Evolutionary conservation across 1,140 invertebrate species (phyloP).

Genomic region (Apis dorsata): DNA sequence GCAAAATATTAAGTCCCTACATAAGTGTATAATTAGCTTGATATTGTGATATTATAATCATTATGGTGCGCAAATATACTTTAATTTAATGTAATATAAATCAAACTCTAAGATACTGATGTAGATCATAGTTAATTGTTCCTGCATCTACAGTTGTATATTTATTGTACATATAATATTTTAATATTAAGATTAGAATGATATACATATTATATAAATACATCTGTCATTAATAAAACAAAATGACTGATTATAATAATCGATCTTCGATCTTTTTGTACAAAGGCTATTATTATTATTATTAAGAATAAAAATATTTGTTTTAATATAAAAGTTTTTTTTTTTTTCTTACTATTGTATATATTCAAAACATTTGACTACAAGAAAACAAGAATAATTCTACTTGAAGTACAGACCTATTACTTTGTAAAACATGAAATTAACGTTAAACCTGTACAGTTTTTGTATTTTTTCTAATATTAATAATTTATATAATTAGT

Average conservation of each 20-base stretch:
- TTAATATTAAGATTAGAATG: conserved; percentile 68
- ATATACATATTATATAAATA: conserved; percentile 70
- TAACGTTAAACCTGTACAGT: conserved; percentile 49
- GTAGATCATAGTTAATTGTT: conserved; percentile 73
- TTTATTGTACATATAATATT: conserved; percentile 76
- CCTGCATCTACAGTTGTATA: conserved; percentile 75
- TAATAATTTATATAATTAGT: conserved; percentile 42
- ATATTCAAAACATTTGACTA: conserved; percentile 12
- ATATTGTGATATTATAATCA: conserved; percentile 68
- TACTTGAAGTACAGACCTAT: conserved; percentile 21
- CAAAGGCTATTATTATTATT: neutral
- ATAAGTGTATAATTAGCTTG: conserved; percentile 56
- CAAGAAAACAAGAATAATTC: conserved; percentile 31
- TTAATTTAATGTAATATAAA: conserved; percentile 49
- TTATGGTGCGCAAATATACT: conserved; percentile 62
- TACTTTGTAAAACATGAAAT: conserved; percentile 53
- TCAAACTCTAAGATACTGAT: conserved; percentile 53
- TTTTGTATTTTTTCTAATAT: conserved; percentile 47
- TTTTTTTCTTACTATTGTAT: neutral
- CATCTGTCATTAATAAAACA: conserved; percentile 64
- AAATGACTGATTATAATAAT: conserved; percentile 49
- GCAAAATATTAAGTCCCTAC: conserved; percentile 17
- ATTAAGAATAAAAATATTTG: conserved; percentile 37
- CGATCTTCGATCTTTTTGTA: conserved; percentile 31
- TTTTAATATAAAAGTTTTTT: neutral